Base-by-base conservation (phyloP, 1,140 invertebrate species). In the Temnothorax nylanderi region DNA sequence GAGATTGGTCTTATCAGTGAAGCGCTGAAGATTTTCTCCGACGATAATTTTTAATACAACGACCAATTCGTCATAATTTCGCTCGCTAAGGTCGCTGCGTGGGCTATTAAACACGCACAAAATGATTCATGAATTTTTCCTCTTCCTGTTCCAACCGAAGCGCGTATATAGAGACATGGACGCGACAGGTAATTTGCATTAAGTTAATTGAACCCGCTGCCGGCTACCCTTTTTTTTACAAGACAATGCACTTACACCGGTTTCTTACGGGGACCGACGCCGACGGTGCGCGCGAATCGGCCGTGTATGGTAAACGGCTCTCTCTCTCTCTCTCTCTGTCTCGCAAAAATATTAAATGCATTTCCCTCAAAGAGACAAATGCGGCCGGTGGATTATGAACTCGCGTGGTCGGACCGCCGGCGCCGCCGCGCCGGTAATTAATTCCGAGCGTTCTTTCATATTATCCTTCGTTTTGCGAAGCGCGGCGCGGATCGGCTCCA, bases 321-420 rank as follows among this genome's bases (percentile, higher is more conserved):
- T 49, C 32, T 7, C 32, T 26, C 69, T 13, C 11, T 47, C 26
- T 10, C 26, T 26, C 69, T 47, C 13, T 49, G 18, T 8, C n/a
- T 26, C 62, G 75, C 81, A 60, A 56, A 89, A 77, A 86, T 76
- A 78, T 91, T 91, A 88, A 92, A 86, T 86, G 85, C 75, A 85
- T 86, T 87, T 89, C 60, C 88, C 88, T 72, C 80, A 72, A 74
- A 72, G 92, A 92, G 92, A 93, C 90, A 91, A 93, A 91, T 87
- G 88, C 90, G 87, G 80, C 87, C 89, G 58, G 89, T 64, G 89
- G 89, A 93, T 92, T 90, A 91, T 92, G 90, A 92, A 92, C 88
- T 78, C 86, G 87, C 86, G 4, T 74, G 85, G 84, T 85, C 47
- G 34, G 26, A 26, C 44, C 18, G 62, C 41, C 41, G 1, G 3